Evolutionary conservation across 2,113 vertebrate genomes (phyloP).

Genomic region (human): DNA sequence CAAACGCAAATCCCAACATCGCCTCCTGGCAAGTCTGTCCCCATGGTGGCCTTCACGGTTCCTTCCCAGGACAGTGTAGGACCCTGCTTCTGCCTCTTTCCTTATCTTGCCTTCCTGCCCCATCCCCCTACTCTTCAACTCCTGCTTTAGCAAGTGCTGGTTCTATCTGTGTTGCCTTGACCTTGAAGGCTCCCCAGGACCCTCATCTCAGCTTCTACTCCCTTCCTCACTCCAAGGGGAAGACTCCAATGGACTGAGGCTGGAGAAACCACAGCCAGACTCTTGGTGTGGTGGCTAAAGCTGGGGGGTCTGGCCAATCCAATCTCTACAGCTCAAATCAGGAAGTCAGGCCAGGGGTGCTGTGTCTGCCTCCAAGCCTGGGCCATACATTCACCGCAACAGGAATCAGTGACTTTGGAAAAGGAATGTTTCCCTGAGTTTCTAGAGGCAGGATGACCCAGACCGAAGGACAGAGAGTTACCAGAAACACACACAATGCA

Average conservation of each 20-base stretch:
- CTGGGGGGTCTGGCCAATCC: background rate
- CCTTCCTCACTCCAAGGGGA: background rate
- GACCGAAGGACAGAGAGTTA: background rate
- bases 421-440: background rate
- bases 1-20: background rate
- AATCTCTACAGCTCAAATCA: background rate
- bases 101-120: background rate
- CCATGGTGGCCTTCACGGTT: background rate
- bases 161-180: background rate
- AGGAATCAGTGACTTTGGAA: background rate
- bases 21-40: background rate
- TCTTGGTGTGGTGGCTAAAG: background rate
- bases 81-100: background rate
- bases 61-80: background rate
- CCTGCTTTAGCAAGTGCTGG: background rate
- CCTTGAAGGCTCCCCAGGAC: background rate
- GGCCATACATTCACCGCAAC: background rate
- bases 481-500: background rate
- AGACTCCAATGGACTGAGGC: background rate
- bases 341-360: background rate
- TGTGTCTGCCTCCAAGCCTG: background rate
- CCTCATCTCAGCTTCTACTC: background rate
- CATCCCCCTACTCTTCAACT: background rate
- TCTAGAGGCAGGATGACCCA: constrained; percentile 11
- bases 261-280: background rate